Percentiles rank a stretch among this genome's conserved stretches.
Conservation (phyloP, 2,797 vertebrate genomes). For the Erethizon dorsatum region DNA sequence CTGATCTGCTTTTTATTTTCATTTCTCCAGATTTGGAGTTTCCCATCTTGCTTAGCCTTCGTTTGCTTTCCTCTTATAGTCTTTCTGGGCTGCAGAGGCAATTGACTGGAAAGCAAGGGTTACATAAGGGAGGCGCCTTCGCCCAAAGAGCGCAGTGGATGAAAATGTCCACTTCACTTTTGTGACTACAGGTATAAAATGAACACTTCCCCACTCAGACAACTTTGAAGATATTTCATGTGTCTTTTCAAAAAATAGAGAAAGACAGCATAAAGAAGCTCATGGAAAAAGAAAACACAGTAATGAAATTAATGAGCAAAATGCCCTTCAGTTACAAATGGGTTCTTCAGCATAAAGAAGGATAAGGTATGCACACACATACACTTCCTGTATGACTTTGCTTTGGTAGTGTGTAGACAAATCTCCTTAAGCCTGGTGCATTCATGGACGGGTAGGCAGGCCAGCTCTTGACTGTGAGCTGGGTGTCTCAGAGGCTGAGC, state of each 20-base stretch:
- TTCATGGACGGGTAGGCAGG: background rate
- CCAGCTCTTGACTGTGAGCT: background rate
- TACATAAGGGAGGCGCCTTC: background rate
- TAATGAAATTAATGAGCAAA: slow-evolving; percentile 59
- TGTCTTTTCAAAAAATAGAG: slow-evolving; percentile 70
- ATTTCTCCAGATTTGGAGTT: slow-evolving; percentile 3
- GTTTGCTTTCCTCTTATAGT: background rate
- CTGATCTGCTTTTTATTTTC: background rate
- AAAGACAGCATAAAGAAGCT: slow-evolving; percentile 74
- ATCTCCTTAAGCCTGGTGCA: background rate
- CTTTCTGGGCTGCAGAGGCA: background rate
- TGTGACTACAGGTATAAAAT: background rate
- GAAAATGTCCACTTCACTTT: slow-evolving; percentile 27
- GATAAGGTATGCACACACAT: background rate
- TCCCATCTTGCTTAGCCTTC: background rate
- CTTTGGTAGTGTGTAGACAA: background rate
- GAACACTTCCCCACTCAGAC: background rate
- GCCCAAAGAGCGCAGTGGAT: background rate
- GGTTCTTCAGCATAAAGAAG: slow-evolving; percentile 33
- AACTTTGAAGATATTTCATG: slow-evolving; percentile 65
- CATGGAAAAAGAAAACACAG: slow-evolving; percentile 39
- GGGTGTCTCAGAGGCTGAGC: background rate
- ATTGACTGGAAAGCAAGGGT: background rate
- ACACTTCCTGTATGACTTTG: slow-evolving; percentile 1
- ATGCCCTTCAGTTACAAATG: slow-evolving; percentile 27